Conservation (phyloP, 2,888 invertebrate species). For the Rhagium mordax region DNA sequence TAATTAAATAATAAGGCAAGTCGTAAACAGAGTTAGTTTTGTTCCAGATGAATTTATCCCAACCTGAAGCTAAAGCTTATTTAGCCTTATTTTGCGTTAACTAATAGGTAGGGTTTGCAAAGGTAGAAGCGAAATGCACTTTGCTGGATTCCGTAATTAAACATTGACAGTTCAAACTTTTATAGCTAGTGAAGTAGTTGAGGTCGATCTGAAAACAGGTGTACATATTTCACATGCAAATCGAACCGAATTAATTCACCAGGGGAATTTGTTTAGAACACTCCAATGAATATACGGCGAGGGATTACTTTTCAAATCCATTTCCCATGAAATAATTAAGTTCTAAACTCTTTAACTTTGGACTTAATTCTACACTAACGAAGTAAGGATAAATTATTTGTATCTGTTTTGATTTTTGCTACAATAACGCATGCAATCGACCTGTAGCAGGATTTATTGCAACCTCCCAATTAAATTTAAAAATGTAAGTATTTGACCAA, state of each 20-base stretch:
- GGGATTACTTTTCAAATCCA: background rate
- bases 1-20: background rate
- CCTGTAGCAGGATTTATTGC: no score
- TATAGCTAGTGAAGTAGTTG: background rate
- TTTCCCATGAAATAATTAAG: background rate
- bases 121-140: background rate
- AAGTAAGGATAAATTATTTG: background rate
- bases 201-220: background rate
- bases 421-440: background rate
- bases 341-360: background rate
- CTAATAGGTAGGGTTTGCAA: background rate
- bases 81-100: background rate
- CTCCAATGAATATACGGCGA: conserved; percentile 7
- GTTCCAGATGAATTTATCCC: background rate
- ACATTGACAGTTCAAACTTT: background rate
- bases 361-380: background rate
- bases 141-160: background rate
- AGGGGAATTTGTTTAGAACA: conserved; percentile 5
- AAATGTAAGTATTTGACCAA: no score
- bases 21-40: background rate
- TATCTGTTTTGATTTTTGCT: background rate
- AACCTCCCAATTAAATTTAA: no score
- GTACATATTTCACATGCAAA: conserved; percentile 5
- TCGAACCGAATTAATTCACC: conserved; percentile 6
- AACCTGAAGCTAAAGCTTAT: background rate